These are phyloP conservation scores for Elephas maximus DNA, from an alignment of 2,113 vertebrate genomes.

Conservation along the genomic window DNA sequence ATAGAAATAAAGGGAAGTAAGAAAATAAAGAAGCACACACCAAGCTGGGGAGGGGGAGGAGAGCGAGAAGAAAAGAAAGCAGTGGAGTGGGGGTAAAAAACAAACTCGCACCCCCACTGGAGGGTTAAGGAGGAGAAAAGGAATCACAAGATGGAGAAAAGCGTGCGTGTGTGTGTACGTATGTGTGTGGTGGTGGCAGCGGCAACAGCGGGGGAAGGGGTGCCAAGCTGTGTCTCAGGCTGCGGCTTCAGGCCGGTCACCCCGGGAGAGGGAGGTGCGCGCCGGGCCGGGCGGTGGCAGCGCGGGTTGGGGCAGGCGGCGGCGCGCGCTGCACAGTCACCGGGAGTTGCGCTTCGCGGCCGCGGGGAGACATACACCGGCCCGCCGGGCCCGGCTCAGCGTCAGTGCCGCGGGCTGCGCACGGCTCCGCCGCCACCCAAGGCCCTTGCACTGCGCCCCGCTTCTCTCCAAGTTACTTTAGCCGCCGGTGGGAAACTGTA, in stretches of 20 bases:
- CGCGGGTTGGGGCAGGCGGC: slow-evolving; percentile 80
- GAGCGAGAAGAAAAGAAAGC: slow-evolving; percentile 27
- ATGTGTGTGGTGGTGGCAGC: slow-evolving; percentile 51
- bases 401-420: slow-evolving; percentile 41
- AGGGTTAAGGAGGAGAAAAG: slow-evolving; percentile 63
- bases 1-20: not conserved
- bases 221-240: slow-evolving; percentile 78
- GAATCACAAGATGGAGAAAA: slow-evolving; percentile 80
- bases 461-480: slow-evolving; percentile 83
- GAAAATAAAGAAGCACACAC: not conserved
- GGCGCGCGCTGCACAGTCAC: slow-evolving; percentile 86
- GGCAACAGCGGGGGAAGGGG: slow-evolving; percentile 64
- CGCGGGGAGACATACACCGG: slow-evolving; percentile 86
- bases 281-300: slow-evolving; percentile 73
- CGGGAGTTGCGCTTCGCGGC: slow-evolving; percentile 80
- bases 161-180: slow-evolving; percentile 58
- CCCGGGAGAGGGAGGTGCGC: slow-evolving; percentile 81
- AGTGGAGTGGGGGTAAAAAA: slow-evolving; percentile 19
- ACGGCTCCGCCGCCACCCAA: slow-evolving; percentile 55
- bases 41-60: slow-evolving; percentile 29
- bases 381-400: slow-evolving; percentile 82
- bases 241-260: slow-evolving; percentile 82
- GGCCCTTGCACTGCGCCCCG: slow-evolving; percentile 61
- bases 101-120: slow-evolving; percentile 67
- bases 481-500: slow-evolving; percentile 66